A percentile compares a stretch with the other conserved stretches of the same genome.
phyloP scores from a whole-genome alignment of 2,888 invertebrate species.

The Xestia ashworthii region DNA sequence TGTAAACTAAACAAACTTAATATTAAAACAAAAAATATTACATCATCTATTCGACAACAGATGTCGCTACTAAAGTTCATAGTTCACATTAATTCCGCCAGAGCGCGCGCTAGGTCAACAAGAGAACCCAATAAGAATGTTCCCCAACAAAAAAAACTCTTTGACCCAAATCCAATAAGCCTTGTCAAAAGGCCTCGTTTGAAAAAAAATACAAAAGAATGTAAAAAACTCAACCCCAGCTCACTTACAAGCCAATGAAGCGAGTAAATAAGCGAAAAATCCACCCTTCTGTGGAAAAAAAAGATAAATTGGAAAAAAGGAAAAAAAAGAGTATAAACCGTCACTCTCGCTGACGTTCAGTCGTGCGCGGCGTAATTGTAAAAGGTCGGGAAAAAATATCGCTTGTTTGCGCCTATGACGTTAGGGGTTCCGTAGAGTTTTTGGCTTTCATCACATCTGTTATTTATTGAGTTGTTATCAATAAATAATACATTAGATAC shows the following conservation, averaged over 20 bases:
- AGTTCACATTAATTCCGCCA: constrained; percentile 69
- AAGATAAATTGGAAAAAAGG: constrained; percentile 84
- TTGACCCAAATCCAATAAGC: constrained; percentile 83
- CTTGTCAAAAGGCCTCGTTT: constrained; percentile 69
- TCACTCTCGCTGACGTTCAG: constrained; percentile 84
- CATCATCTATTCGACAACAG: constrained; percentile 70
- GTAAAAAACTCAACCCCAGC: constrained; percentile 81
- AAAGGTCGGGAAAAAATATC: constrained; percentile 83
- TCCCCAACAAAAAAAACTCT: constrained; percentile 60
- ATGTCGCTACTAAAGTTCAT: constrained; percentile 68
- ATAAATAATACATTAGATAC: background rate
- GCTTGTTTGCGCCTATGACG: constrained; percentile 62
- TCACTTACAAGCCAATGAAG: constrained; percentile 90
- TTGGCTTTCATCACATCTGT: constrained; percentile 2
- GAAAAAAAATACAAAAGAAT: constrained; percentile 78
- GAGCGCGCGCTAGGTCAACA: constrained; percentile 52
- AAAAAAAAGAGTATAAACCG: constrained; percentile 80
- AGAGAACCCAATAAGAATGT: constrained; percentile 70
- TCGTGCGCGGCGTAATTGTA: constrained; percentile 83
- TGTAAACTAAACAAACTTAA: background rate
- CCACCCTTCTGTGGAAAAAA: constrained; percentile 86
- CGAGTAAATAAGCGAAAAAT: constrained; percentile 90
- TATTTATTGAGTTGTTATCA: background rate
- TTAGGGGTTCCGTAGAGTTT: constrained; percentile 74
- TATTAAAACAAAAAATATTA: background rate